Evolutionary conservation across 1,140 invertebrate genomes (phyloP).

Genomic region (Pogonus chalceus): DNA sequence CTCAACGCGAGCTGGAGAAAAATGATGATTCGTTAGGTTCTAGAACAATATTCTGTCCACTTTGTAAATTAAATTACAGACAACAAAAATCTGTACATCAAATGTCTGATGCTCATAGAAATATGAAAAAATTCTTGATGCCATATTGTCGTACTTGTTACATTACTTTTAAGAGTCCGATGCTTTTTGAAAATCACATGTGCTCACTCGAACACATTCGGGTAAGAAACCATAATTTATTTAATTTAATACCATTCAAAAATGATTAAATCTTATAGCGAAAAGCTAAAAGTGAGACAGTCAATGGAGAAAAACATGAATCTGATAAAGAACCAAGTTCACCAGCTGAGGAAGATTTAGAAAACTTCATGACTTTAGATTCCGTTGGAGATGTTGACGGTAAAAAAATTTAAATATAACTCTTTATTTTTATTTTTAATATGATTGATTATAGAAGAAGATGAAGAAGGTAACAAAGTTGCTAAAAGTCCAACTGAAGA

Average conservation of each 20-base stretch:
- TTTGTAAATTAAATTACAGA: constrained; percentile 71
- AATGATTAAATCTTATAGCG: constrained; percentile 36
- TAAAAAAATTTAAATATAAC: constrained; percentile 23
- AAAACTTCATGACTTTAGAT: constrained; percentile 74
- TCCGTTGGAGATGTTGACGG: constrained; percentile 76
- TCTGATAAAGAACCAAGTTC: constrained; percentile 34
- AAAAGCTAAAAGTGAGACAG: constrained; percentile 42
- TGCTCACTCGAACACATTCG: constrained; percentile 69
- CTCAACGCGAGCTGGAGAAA: constrained; percentile 58
- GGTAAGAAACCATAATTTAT: constrained; percentile 37
- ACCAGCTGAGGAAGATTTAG: constrained; percentile 61
- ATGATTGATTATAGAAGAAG: constrained; percentile 38
- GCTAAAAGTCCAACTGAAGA: constrained; percentile 40
- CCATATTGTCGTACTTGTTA: constrained; percentile 64
- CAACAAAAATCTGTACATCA: constrained; percentile 65
- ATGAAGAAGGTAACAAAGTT: constrained; percentile 49
- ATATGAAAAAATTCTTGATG: constrained; percentile 72
- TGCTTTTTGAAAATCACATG: constrained; percentile 70
- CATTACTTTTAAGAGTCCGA: constrained; percentile 64
- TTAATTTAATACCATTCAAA: constrained; percentile 1
- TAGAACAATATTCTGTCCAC: constrained; percentile 58
- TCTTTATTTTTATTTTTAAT: not conserved
- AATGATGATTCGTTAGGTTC: constrained; percentile 51
- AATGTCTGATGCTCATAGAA: constrained; percentile 61
- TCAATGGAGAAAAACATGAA: constrained; percentile 31